These are phyloP conservation scores for Pterostichus madidus DNA, from an alignment of 2,888 invertebrate species.

Conservation along the genomic window DNA sequence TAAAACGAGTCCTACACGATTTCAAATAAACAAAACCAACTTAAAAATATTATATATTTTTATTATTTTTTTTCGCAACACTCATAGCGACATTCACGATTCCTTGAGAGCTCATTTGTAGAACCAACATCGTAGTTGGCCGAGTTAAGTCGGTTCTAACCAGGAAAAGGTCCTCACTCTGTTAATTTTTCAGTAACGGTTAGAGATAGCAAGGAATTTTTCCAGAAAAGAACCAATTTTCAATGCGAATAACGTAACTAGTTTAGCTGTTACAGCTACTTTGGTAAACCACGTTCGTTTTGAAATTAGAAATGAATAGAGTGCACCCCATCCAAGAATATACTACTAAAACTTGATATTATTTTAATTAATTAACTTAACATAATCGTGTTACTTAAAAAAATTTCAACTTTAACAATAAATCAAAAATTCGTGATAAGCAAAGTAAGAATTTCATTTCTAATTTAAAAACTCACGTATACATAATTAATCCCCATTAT, in stretches of 20 bases:
- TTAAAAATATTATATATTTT: constrained; percentile 66
- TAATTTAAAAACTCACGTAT: constrained; percentile 58
- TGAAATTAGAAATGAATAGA: constrained; percentile 57
- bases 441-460: constrained; percentile 37
- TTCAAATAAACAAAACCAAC: constrained; percentile 58
- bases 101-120: constrained; percentile 67
- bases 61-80: constrained; percentile 63
- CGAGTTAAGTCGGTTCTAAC: constrained; percentile 6
- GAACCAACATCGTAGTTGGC: constrained; percentile 56
- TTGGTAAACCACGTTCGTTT: constrained; percentile 59
- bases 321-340: constrained; percentile 12
- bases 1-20: constrained; percentile 18
- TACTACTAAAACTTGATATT: background rate
- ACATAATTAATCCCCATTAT: constrained; percentile 57
- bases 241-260: constrained; percentile 62
- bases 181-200: background rate
- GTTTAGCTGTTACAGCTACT: constrained; percentile 65
- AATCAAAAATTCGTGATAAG: background rate
- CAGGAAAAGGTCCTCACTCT: constrained; percentile 3
- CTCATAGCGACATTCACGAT: constrained; percentile 64
- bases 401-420: too few species aligned
- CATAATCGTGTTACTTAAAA: too few species aligned
- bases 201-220: constrained; percentile 4
- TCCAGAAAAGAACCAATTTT: constrained; percentile 38
- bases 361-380: too few species aligned